Evolutionary conservation across 2,888 invertebrate species (phyloP).

Genomic region (Patella ulyssiponensis): DNA sequence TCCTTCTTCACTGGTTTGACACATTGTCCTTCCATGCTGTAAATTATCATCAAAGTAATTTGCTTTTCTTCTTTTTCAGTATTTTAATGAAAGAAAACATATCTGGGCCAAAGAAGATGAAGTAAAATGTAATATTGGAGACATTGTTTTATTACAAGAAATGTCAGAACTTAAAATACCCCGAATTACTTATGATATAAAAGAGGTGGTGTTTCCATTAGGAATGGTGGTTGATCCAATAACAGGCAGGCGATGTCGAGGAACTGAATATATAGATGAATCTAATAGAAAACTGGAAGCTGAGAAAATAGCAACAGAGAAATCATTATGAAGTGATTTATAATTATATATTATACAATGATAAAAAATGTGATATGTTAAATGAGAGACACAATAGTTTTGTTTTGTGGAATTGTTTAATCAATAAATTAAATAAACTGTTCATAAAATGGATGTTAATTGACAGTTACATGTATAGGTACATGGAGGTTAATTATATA

Average conservation of each 20-base stretch:
- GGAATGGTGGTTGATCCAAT: slow-evolving; percentile 62
- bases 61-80: slow-evolving; percentile 48
- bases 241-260: slow-evolving; percentile 59
- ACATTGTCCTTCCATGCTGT: no score
- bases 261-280: slow-evolving; percentile 58
- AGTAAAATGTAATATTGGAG: slow-evolving; percentile 43
- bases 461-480: no score
- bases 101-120: slow-evolving; percentile 52
- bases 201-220: slow-evolving; percentile 53
- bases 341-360: no score
- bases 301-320: background rate
- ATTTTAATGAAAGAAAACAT: slow-evolving; percentile 50
- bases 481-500: no score
- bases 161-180: slow-evolving; percentile 39
- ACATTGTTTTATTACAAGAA: slow-evolving; percentile 52
- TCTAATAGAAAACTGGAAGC: slow-evolving; percentile 36
- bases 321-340: no score
- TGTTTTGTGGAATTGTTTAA: no score
- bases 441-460: no score
- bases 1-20: no score
- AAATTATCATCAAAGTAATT: no score
- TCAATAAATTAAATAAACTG: no score
- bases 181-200: slow-evolving; percentile 47
- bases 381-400: no score
- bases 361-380: no score